Percentiles rank a stretch among this genome's conserved stretches.
Evolutionary conservation across 2,113 vertebrate species (phyloP).

Genomic region (Myotis lucifugus): DNA sequence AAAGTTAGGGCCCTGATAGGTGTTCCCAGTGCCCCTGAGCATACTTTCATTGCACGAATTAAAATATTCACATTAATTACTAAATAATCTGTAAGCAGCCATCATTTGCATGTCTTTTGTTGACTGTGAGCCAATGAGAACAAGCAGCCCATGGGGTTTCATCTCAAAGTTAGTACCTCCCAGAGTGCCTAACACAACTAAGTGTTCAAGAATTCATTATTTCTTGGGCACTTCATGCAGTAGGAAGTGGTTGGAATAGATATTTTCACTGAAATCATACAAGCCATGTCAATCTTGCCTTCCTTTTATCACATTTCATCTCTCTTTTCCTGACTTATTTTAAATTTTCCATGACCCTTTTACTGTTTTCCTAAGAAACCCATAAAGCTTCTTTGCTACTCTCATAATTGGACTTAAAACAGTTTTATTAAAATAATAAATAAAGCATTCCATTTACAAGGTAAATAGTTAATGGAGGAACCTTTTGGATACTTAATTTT

Average conservation of each 20-base stretch:
- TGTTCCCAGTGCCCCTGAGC: background rate
- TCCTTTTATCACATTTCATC: background rate
- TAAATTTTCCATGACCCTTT: background rate
- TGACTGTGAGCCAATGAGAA: background rate
- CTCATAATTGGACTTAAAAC: background rate
- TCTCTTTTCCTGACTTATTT: background rate
- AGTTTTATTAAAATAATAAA: conserved; percentile 4
- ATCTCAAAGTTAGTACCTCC: background rate
- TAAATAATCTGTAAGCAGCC: background rate
- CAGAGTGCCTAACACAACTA: too few species aligned
- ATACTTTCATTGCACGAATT: background rate
- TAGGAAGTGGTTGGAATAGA: background rate
- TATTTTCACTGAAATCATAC: background rate
- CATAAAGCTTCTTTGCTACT: background rate
- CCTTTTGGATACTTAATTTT: background rate
- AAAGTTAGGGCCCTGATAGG: too few species aligned
- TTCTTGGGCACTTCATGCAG: background rate
- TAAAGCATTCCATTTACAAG: background rate
- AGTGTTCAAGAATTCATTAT: background rate
- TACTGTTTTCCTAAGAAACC: conserved; percentile 18
- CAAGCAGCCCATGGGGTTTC: background rate
- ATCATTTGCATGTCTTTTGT: background rate
- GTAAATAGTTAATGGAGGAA: background rate
- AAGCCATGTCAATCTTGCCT: background rate
- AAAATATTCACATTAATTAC: background rate